These are phyloP conservation scores for Gallinago undulata DNA, from an alignment of 2,113 vertebrate genomes.

Conservation along the genomic window DNA sequence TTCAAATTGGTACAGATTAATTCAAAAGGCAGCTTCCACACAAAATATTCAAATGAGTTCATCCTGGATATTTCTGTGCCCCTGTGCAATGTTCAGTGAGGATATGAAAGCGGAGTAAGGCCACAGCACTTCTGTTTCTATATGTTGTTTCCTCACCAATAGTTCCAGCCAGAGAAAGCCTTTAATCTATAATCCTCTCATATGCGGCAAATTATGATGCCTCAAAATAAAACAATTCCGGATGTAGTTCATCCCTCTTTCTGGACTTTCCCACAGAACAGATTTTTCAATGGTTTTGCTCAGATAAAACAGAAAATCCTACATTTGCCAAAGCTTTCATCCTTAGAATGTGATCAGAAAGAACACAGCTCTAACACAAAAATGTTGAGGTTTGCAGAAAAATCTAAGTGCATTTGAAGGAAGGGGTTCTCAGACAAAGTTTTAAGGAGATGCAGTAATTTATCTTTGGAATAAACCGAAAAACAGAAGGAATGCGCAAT, in stretches of 20 bases:
- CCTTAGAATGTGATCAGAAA: background rate
- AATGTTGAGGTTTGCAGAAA: background rate
- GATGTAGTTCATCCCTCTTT: background rate
- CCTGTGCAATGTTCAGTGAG: background rate
- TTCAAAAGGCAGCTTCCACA: background rate
- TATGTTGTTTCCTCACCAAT: background rate
- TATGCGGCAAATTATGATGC: background rate
- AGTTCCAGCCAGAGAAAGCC: background rate
- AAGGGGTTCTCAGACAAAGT: background rate
- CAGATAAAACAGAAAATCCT: constrained; percentile 25
- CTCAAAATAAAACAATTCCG: background rate
- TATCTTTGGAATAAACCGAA: background rate
- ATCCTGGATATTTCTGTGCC: background rate
- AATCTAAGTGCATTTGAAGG: background rate
- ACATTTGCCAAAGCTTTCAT: background rate
- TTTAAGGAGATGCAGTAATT: background rate
- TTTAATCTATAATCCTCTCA: constrained; percentile 33
- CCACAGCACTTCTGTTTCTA: background rate
- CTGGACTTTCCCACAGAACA: background rate
- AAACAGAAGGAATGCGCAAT: background rate
- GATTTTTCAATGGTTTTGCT: constrained; percentile 31
- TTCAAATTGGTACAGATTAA: background rate
- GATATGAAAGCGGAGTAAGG: background rate
- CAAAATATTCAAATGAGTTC: background rate
- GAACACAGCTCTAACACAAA: background rate